Conservation (phyloP, 2,113 vertebrate genomes). For the Platanista minor region DNA sequence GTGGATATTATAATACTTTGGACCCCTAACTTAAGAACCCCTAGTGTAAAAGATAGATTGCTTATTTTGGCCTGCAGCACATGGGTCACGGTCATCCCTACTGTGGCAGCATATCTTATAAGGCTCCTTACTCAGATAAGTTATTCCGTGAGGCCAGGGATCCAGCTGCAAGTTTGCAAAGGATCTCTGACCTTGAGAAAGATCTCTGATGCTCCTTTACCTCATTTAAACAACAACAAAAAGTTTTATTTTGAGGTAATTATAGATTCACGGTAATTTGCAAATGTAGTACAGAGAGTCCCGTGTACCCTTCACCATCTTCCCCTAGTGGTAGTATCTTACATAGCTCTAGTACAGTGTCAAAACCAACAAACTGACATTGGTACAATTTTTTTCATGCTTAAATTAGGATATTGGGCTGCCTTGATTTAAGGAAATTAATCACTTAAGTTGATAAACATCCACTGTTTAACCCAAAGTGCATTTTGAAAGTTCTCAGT, state of each 20-base stretch:
- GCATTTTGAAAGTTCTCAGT: neutral
- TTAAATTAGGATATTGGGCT: neutral
- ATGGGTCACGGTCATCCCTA: neutral
- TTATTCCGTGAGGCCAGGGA: neutral
- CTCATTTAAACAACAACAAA: neutral
- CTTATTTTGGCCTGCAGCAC: neutral
- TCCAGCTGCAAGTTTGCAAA: slow-evolving; percentile 6
- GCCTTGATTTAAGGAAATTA: neutral
- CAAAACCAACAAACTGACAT: neutral
- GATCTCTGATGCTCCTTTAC: neutral
- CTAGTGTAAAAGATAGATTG: neutral
- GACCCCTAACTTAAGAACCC: neutral
- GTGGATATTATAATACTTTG: neutral
- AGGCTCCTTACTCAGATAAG: neutral
- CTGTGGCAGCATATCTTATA: neutral
- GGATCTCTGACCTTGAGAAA: neutral
- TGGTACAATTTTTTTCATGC: neutral
- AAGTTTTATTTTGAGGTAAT: neutral
- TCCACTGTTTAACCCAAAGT: neutral
- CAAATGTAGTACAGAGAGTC: neutral
- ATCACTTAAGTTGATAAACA: neutral
- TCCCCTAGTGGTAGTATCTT: neutral
- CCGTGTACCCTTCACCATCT: neutral
- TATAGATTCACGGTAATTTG: neutral
- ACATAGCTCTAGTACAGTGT: neutral